A percentile compares a stretch with the other conserved stretches of the same genome.
Conservation (phyloP, 2,113 vertebrate species). For the Sterrhoptilus dennistouni region DNA sequence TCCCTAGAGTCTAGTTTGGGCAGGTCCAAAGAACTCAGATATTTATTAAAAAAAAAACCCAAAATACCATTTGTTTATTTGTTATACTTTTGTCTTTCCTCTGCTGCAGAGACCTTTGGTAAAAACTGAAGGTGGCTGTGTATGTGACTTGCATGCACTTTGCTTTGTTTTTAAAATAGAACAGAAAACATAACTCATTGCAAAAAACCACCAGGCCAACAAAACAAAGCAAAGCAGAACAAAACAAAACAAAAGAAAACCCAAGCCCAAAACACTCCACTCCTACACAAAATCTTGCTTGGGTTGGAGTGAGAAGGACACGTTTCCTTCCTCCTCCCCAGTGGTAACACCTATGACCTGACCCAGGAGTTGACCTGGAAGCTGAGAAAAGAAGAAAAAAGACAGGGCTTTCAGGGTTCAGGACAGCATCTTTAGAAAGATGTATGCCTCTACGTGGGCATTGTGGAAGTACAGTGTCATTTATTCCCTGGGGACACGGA, state of each 20-base stretch:
- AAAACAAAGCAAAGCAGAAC: neutral
- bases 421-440: slow-evolving; percentile 26
- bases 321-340: slow-evolving; percentile 45
- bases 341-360: slow-evolving; percentile 60
- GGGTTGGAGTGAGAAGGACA: neutral
- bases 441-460: slow-evolving; percentile 7
- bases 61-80: neutral
- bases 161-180: neutral
- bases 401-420: slow-evolving; percentile 28
- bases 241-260: neutral
- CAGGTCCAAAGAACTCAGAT: neutral
- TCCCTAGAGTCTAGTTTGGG: neutral
- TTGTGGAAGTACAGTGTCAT: slow-evolving; percentile 3
- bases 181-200: neutral
- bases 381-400: slow-evolving; percentile 29
- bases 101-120: neutral
- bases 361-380: slow-evolving; percentile 58
- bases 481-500: slow-evolving; percentile 25
- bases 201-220: neutral
- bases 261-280: neutral
- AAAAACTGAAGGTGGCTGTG: neutral
- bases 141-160: neutral
- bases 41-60: rapidly evolving
- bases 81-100: neutral
- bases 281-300: neutral